Evolutionary conservation across 1,140 invertebrate species (phyloP), one percentile per base, ranked within the genome.

Genomic region (Hyles vespertilio): DNA sequence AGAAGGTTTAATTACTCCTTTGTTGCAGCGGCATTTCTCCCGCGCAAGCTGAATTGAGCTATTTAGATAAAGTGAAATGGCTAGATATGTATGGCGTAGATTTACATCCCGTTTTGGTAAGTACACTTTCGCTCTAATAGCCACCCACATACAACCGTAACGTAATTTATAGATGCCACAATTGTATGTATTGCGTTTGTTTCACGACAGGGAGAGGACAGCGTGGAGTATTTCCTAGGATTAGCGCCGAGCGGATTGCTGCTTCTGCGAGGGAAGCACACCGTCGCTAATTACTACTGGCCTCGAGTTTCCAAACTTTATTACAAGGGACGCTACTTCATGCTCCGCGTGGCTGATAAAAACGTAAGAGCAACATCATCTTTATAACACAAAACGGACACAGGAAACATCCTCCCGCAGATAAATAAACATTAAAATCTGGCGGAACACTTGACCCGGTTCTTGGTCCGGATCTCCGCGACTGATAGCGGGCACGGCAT

Each of bases 221-320:
- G 96, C 67, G 96, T 98, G 54, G 96, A 98, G 77, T 99, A 99
- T 90, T 97, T 96, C 89, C 91, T 99, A 70, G 98, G 98, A 36
- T 89, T 99, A 67, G 99, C 98, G 51, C 98, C 98, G 56, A 98
- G 97, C 79, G 98, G 98, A 56, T 96, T 99, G 78, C 95, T 99
- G 72, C 95, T 99, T 48, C 93, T 99, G 76, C 93, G 98, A 70
- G 98, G 98, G 79, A 95, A 96, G 89, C 96, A 94, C 83, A 99
- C 98, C 91, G 98, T 99, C 70, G 98, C 98, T 67, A 97, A 99
- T 87, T 99, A 99, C 90, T 99, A 98, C 89, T 99, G 98, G 98
- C 97, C 97, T 50, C 93, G 97, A 83, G 98, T 99, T 76, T 96
- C 95, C 62, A 98, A 98, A 91, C 94, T 98, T 69, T 98, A 97